Conservation (phyloP, 2,888 invertebrate species). For the Tetheella fluctuosa region DNA sequence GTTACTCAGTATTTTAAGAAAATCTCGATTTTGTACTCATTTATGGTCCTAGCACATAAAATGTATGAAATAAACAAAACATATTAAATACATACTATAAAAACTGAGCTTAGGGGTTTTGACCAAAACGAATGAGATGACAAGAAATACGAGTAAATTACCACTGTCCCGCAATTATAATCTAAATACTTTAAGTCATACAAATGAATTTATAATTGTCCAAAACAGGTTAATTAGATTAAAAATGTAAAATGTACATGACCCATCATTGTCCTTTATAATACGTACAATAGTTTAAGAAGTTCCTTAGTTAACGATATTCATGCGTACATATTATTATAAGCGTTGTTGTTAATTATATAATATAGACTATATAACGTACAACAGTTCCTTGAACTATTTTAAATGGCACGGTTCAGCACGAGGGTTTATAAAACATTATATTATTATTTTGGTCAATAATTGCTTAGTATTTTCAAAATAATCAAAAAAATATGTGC, state of each 20-base stretch:
- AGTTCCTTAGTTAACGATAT: constrained; percentile 55
- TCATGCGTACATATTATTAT: constrained; percentile 48
- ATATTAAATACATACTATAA: constrained; percentile 17
- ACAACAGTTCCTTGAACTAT: constrained; percentile 72
- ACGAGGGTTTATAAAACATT: constrained; percentile 7
- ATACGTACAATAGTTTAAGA: constrained; percentile 39
- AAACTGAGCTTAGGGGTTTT: constrained; percentile 54
- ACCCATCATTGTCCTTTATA: constrained; percentile 44
- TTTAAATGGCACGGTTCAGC: constrained; percentile 50
- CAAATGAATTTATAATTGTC: constrained; percentile 43
- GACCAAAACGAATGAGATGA: constrained; percentile 43
- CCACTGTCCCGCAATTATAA: constrained; percentile 26
- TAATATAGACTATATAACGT: constrained; percentile 52
- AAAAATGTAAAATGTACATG: constrained; percentile 54
- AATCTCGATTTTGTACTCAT: neutral
- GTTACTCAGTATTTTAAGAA: neutral
- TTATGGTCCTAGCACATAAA: neutral
- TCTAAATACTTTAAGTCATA: constrained; percentile 16
- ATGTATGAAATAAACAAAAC: constrained; percentile 2
- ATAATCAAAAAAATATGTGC: constrained; percentile 41
- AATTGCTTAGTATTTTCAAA: constrained; percentile 14
- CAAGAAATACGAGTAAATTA: constrained; percentile 17
- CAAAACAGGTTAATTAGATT: constrained; percentile 67
- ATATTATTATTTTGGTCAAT: constrained; percentile 18
- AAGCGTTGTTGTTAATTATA: constrained; percentile 74